Base-by-base conservation (phyloP, 1,140 invertebrate genomes). In the Yoshiicerus persimilis region DNA sequence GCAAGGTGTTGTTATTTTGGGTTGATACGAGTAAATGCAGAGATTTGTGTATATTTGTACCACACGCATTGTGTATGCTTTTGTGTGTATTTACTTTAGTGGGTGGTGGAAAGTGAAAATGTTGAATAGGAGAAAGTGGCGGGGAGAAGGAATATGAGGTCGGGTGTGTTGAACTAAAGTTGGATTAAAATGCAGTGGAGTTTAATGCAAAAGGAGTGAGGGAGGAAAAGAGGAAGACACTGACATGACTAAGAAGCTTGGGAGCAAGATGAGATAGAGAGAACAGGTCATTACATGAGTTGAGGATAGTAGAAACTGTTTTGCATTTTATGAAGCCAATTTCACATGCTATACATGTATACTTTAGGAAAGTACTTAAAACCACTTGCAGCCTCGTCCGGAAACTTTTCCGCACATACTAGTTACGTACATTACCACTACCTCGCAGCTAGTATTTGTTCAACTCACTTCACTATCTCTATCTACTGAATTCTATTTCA, bases 271-370 rank as follows among this genome's bases (percentile, higher is more conserved):
- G 85, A 83, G 77, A 75, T 83, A 80, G 64, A 66, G 64, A 66
- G 83, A 86, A 87, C 70, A 88, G 88, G 88, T 88, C 88, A 88
- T 88, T 88, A 88, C 85, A 64, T 66, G 38, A 88, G 41, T 84
- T 66, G 38, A 88, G 70, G 83, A 86, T 75, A 66, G 87, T 77
- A 66, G 84, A 88, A 89, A 90, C 87, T 90, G 87, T 88, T 90
- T 90, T 90, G 89, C 89, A 90, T 90, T 90, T 90, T 90, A 90
- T 90, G 89, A 90, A 90, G 85, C 87, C 87, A 90, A 90, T 90
- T 90, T 90, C 77, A 88, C 62, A 87, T 38, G 85, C 36, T 41
- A 86, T 47, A 84, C 30, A 62, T 32, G 32, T 70, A 77, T 70
- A 41, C 36, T 34, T 85, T 84, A 39, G 70, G 47, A 88, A 90